These are phyloP conservation scores for Manacus vitellinus DNA, from an alignment of 2,113 vertebrate species.

Conservation along the genomic window DNA sequence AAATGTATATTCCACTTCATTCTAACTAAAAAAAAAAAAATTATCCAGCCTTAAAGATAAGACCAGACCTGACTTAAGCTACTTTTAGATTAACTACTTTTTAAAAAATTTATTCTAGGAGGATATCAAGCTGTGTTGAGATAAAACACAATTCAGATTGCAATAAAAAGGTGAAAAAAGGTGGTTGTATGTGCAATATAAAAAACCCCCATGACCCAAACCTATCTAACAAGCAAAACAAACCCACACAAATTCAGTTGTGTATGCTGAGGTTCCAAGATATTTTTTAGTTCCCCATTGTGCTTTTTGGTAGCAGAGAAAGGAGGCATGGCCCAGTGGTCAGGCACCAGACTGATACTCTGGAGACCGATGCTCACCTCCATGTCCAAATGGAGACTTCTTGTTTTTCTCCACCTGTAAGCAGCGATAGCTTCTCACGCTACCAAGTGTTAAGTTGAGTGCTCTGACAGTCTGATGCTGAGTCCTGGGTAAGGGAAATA, in stretches of 20 bases:
- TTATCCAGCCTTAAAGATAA: background rate
- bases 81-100: background rate
- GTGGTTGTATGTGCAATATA: too few species aligned
- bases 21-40: background rate
- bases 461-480: background rate
- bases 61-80: background rate
- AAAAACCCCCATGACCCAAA: background rate
- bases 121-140: background rate
- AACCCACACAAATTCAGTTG: background rate
- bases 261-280: background rate
- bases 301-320: background rate
- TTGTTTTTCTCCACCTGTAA: background rate
- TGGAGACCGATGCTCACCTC: background rate
- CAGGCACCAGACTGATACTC: background rate
- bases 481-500: background rate
- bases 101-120: background rate
- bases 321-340: background rate
- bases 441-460: background rate
- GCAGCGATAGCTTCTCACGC: fast-evolving
- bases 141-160: background rate
- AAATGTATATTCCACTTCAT: background rate
- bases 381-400: fast-evolving
- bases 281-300: background rate
- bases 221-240: background rate
- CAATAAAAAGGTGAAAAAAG: background rate